These are phyloP conservation scores for Eumaeus atala DNA, from an alignment of 1,140 invertebrate genomes.

Conservation along the genomic window DNA sequence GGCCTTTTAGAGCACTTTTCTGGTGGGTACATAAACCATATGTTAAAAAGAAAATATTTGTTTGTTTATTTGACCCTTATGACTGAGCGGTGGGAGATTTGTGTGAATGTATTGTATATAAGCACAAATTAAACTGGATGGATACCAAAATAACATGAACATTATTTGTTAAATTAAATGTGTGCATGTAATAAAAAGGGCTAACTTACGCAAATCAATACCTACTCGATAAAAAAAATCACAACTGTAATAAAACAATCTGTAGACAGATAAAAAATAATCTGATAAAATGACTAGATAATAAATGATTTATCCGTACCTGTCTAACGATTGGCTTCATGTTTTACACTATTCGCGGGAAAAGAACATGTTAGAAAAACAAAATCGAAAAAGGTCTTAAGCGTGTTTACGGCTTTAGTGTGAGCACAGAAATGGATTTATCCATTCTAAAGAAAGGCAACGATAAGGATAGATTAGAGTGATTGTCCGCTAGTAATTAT, in stretches of 20 bases:
- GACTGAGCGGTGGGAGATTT: no score
- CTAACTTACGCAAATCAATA: background rate
- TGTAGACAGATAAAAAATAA: constrained; percentile 6
- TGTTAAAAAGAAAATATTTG: no score
- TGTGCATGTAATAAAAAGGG: background rate
- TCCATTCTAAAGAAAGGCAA: constrained; percentile 1
- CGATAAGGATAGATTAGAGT: constrained; percentile 8
- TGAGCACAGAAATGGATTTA: constrained; percentile 7
- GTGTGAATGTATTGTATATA: no score
- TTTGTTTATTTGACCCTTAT: no score
- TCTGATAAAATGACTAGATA: background rate
- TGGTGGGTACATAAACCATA: no score
- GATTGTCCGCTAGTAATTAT: constrained; percentile 5
- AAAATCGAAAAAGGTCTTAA: background rate
- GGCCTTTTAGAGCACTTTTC: no score
- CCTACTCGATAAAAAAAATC: background rate
- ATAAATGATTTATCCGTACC: background rate
- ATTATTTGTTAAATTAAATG: no score
- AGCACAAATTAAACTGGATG: no score
- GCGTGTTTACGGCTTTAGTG: background rate
- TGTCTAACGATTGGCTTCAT: constrained; percentile 8
- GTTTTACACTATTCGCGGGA: background rate
- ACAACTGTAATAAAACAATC: background rate
- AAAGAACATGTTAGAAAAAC: background rate
- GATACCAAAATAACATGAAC: no score